Conservation (phyloP, 2,888 invertebrate species). For the Pimpla rufipes region DNA sequence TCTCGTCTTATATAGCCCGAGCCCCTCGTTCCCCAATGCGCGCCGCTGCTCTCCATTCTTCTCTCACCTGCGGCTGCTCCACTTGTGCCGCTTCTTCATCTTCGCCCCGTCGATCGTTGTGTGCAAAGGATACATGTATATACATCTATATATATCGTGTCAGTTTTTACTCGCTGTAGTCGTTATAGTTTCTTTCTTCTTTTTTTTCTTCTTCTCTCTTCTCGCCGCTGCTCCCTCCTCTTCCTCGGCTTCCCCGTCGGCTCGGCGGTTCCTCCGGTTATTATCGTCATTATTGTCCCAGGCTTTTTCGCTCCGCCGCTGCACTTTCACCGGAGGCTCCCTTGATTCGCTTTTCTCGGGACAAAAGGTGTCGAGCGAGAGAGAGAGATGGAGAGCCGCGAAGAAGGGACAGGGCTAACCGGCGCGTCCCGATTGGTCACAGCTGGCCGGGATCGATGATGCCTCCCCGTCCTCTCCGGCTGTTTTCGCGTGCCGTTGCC, state of each 20-base stretch:
- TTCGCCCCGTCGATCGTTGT: constrained; percentile 10
- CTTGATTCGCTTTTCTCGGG: constrained; percentile 32
- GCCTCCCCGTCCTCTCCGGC: constrained; percentile 50
- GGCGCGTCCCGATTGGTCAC: constrained; percentile 76
- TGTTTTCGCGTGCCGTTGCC: constrained; percentile 63
- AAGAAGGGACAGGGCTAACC: constrained; percentile 52
- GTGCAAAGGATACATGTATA: neutral
- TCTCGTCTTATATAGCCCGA: constrained; percentile 39
- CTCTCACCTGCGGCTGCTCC: constrained; percentile 44
- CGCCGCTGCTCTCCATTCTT: constrained; percentile 25
- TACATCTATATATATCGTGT: neutral
- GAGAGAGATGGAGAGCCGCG: constrained; percentile 47
- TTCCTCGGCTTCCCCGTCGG: constrained; percentile 29
- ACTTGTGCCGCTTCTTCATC: constrained; percentile 42
- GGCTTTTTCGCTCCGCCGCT: constrained; percentile 26
- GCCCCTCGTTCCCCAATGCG: neutral
- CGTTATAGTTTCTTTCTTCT: constrained; percentile 26
- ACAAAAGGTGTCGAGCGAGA: constrained; percentile 36
- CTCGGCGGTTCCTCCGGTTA: neutral
- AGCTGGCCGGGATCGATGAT: constrained; percentile 80
- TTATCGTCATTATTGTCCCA: neutral
- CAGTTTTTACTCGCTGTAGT: constrained; percentile 9
- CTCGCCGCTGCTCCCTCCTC: constrained; percentile 39
- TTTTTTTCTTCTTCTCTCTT: constrained; percentile 26
- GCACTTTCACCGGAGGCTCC: constrained; percentile 51